Evolutionary conservation across 2,113 vertebrate genomes (phyloP), one percentile per base, ranked within the genome.

Genomic region (Athene cunicularia): DNA sequence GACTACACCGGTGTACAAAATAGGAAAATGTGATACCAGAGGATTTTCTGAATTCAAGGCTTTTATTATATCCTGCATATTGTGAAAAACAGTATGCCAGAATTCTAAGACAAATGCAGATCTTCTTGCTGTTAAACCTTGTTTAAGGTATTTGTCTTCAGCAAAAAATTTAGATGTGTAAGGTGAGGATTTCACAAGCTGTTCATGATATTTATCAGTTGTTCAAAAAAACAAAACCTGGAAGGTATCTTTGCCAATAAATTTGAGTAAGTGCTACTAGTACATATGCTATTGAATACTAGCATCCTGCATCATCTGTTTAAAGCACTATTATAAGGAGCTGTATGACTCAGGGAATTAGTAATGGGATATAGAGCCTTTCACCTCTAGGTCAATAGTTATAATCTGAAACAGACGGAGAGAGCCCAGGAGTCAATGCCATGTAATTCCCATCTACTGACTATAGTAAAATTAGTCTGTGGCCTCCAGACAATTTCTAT

Each of bases 291-390:
- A 75, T 80, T 79, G 91, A 77, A 87, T 63, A 49, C 5, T 47
- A 95, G 63, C 53, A 67, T 92, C 80, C 93, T 81, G 74, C 81
- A 89, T 94, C 79, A 86, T 93, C 82, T 90, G 71, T 75, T 97
- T 35, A 26, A 45, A 93, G 47, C 39, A 10, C n/a, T 71, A 66
- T 66, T 71, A 43, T 2, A 35, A 37, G 75, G 92, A 88, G 22
- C 27, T 3, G 9, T 77, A 28, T 68, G 84, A 91, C 86, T 92
- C 93, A 53, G 88, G 77, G 92, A 66, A 68, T 49, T 39, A 83
- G 90, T 76, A 96, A 94, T 74, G 80, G 87, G 84, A 95, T 72
- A 76, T 43, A 62, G 92, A 90, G 84, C 66, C 80, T 72, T 93
- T 93, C 88, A 86, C 92, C 93, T 91, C 52, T 6, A 37, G 93